Conservation (phyloP, 2,797 vertebrate species). For the Gadopsis bispinosus region DNA sequence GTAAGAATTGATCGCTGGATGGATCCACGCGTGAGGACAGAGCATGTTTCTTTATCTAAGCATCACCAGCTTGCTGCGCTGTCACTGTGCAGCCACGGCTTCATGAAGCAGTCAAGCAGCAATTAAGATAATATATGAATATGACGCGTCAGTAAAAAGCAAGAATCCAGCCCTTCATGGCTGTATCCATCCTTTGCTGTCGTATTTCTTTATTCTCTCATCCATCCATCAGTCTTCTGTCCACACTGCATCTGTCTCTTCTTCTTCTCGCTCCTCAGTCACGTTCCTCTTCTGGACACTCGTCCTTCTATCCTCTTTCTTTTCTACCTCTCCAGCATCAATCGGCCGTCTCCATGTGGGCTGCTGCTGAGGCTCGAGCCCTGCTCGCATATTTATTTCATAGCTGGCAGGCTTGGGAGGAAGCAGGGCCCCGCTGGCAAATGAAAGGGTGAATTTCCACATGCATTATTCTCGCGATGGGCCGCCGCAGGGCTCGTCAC, state of each 20-base stretch:
- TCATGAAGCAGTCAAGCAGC: background rate
- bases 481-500: slow-evolving; percentile 49
- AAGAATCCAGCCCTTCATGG: background rate
- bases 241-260: slow-evolving; percentile 27
- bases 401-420: slow-evolving; percentile 63
- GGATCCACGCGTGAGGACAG: background rate
- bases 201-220: background rate
- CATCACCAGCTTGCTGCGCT: background rate
- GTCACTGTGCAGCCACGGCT: background rate
- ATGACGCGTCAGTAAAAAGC: background rate
- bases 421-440: slow-evolving; percentile 62
- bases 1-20: background rate
- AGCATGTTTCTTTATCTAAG: background rate
- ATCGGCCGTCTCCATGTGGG: slow-evolving; percentile 53
- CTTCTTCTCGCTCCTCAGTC: slow-evolving; percentile 14
- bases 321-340: slow-evolving; percentile 49
- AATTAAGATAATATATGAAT: background rate
- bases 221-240: slow-evolving; percentile 21
- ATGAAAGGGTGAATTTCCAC: slow-evolving; percentile 84
- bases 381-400: slow-evolving; percentile 83
- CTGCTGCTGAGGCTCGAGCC: slow-evolving; percentile 67
- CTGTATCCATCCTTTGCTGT: background rate
- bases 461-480: slow-evolving; percentile 77
- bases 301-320: slow-evolving; percentile 5
- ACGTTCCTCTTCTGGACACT: slow-evolving; percentile 28